Base-by-base conservation (phyloP, 2,797 vertebrate genomes). In the Oreonectes daqikongensis region DNA sequence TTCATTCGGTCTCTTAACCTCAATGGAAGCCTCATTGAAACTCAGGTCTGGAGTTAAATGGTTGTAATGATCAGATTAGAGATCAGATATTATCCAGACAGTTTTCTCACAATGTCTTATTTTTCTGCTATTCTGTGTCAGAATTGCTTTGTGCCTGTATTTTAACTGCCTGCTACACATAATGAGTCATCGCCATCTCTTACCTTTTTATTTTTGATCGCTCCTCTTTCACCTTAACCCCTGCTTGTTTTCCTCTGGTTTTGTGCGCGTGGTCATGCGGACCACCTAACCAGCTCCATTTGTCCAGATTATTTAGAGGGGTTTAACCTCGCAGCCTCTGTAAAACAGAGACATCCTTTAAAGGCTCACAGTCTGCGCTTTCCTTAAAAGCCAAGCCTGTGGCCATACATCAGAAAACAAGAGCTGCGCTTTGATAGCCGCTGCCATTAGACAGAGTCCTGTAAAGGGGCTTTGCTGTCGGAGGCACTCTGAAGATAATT, bases 401-500 rank as follows among this genome's bases (percentile, higher is more conserved):
- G 64, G 61, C 65, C 70, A 74, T 71, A 72, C 84, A 83, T 79
- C 79, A 80, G 69, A 79, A 71, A 68, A 77, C 77, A 69, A 77
- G 72, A 76, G 50, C 78, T 69, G 57, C 55, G 79, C 79, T 75
- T 82, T 81, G 83, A 85, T 85, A 80, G 81, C 64, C 46, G 52
- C 63, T 69, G 59, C 83, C 82, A 83, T 84, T 85, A 85, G 77
- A 81, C 46, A 40, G 81, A 68, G 81, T 83, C 87, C 84, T 86
- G 88, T 91, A 92, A 91, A 92, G 89, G 84, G 77, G 83, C 79
- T 82, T 84, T 46, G 61, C 82, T 83, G 88, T 89, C 89, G 86
- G 81, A 88, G 87, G 86, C 88, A 89, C 92, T 92, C 91, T 81
- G 88, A 82, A 91, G 87, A 92, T 93, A 92, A 93, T 93, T 91